Evolutionary conservation across 2,113 vertebrate genomes (phyloP), one percentile per base, ranked within the genome.

Genomic region (Lepidothrix coronata): DNA sequence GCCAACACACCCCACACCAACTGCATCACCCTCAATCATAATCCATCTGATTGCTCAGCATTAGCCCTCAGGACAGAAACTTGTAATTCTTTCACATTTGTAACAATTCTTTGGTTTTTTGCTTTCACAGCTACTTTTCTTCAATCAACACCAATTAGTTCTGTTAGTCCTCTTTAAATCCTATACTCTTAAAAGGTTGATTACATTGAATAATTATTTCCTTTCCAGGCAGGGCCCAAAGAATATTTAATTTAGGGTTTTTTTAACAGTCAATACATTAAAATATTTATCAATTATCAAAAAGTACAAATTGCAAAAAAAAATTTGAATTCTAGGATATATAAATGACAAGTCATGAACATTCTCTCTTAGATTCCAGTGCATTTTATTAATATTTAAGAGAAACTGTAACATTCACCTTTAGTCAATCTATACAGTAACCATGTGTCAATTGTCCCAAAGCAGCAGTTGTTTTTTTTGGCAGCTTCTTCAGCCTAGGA

Each of bases 371-470:
- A 46, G 5, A 84, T 57, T 72, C 28, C 4, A 33, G 14, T 44
- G 39, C 20, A 5, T 30, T 70, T 79, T 71, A 43, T 4, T 80
- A 63, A 48, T 61, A 73, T 43, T 72, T 81, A 73, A 75, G 55
- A 96, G 19, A 24, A 71, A 75, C 23, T 48, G 35, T 17, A 62
- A 58, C 20, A 35, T 59, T 97, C 79, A 98, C 99, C 99, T 98
- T 99, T 99, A 22, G 99, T 99, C 73, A 99, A 98, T 92, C 98
- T 99, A 90, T 99, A 98, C 59, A 99, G 96, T 27, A 99, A 98
- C 99, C 99, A 99, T 0, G 99, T 99, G 89, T 99, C 99, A 70
- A 99, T 85, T 25, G 99, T 99, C 75, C 99, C 99, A 97, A 99
- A 99, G 97, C 98, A 99, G 96, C 99, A 99, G 83, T 98, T 98